Evolutionary conservation across 2,888 invertebrate genomes (phyloP).

Genomic region (Rotaria sp.): DNA sequence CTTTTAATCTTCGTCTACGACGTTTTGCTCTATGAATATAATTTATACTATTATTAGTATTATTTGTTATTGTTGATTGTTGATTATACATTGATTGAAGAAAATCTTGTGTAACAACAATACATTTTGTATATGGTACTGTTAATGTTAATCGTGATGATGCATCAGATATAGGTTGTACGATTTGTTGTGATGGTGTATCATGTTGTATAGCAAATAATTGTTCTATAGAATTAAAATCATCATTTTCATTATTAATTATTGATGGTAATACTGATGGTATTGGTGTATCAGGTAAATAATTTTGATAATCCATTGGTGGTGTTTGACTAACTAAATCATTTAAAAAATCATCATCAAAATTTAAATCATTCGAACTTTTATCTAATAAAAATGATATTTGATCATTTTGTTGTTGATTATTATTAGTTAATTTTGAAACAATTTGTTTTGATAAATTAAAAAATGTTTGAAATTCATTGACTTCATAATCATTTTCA

Average conservation of each 20-base stretch:
- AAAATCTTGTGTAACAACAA: constrained; percentile 22
- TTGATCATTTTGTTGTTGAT: neutral
- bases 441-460: neutral
- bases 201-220: neutral
- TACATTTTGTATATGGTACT: neutral
- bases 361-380: neutral
- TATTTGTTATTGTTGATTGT: neutral
- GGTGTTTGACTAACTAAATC: neutral
- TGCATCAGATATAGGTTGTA: neutral
- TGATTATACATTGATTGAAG: constrained; percentile 8
- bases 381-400: neutral
- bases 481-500: neutral
- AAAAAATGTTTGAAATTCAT: constrained; percentile 20
- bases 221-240: neutral
- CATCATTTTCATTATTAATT: neutral
- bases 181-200: neutral
- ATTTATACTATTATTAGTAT: neutral
- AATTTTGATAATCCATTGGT: neutral
- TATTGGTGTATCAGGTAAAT: neutral
- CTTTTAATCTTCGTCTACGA: constrained; percentile 3
- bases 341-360: neutral
- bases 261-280: neutral
- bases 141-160: neutral
- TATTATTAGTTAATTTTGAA: neutral
- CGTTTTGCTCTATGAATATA: neutral